Conservation (phyloP, 1,140 invertebrate genomes). For the Frieseomelitta varia region DNA sequence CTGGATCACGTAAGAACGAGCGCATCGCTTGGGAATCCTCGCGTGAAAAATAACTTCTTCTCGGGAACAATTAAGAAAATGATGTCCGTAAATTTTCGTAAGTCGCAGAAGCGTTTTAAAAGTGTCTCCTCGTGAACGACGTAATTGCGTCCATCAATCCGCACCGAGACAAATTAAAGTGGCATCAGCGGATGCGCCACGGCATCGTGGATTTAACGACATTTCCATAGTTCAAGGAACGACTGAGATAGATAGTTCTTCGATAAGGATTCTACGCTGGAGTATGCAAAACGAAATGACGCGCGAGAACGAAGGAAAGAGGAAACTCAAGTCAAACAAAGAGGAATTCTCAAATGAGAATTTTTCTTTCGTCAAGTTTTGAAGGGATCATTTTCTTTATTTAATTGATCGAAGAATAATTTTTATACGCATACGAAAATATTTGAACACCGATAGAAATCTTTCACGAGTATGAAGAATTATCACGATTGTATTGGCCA, state of each 20-base stretch:
- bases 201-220: conserved; percentile 55
- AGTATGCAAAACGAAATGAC: background rate
- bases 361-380: background rate
- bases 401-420: background rate
- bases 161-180: conserved; percentile 73
- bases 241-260: background rate
- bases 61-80: conserved; percentile 78
- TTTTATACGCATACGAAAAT: background rate
- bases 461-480: no score
- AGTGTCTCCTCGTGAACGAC: conserved; percentile 67
- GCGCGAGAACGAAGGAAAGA: no score
- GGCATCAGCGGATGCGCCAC: conserved; percentile 55
- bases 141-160: conserved; percentile 79
- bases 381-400: background rate
- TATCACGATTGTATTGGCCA: no score
- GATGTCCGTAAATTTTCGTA: conserved; percentile 76
- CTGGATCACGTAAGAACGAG: conserved; percentile 40
- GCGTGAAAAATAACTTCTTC: conserved; percentile 72
- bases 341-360: background rate
- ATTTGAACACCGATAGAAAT: no score
- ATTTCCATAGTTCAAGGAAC: conserved; percentile 57
- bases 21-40: conserved; percentile 28
- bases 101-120: conserved; percentile 71
- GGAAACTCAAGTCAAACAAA: background rate
- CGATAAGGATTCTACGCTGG: background rate